Base-by-base conservation (phyloP, 2,888 invertebrate species). In the Dynastes maya region DNA sequence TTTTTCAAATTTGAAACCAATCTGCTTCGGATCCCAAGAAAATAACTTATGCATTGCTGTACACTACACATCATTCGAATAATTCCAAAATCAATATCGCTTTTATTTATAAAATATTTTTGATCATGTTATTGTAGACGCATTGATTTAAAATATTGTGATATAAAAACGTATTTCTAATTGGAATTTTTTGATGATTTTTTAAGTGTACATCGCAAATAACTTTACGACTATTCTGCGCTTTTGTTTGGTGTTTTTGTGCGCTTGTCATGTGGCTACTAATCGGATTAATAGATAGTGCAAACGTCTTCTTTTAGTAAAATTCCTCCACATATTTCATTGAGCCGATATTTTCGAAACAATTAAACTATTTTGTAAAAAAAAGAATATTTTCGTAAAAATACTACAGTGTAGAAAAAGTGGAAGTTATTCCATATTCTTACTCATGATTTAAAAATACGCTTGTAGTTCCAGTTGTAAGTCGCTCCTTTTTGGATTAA, bases 181-280 rank as follows among this genome's bases (percentile, higher is more conserved):
- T 27, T 63, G 63, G 63, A 63, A n/a, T 74, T 40, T 63, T 22
- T 72, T 32, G 16, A n/a, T 37, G 49, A 22, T 75, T 64, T 37
- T 22, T 75, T 74, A 37, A 45, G 45, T 58, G 61, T 63, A 67
- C 49, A 11, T 45, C 8, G 16, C 27, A 71, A 45, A 51, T 55
- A 53, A 49, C 16, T 8, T 27, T 5, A 37, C 32, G 32, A 61
- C 6, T 53, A 61, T 9, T 32, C 32, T 29, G 27, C 32, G 63
- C 27, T 27, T 63, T 29, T 63, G 63, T 29, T 32, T 63, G 63
- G 32, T 63, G 63, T 63, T 63, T 32, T 22, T 63, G 63, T 32
- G 32, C 63, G 27, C 63, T 13, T 63, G 32, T 63, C 13, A 32
- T 29, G 32, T 63, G 27, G 63, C 29, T 32, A 63, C 63, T 63